These are phyloP conservation scores for Holacanthus passer DNA, from an alignment of 2,113 vertebrate species.

Conservation along the genomic window DNA sequence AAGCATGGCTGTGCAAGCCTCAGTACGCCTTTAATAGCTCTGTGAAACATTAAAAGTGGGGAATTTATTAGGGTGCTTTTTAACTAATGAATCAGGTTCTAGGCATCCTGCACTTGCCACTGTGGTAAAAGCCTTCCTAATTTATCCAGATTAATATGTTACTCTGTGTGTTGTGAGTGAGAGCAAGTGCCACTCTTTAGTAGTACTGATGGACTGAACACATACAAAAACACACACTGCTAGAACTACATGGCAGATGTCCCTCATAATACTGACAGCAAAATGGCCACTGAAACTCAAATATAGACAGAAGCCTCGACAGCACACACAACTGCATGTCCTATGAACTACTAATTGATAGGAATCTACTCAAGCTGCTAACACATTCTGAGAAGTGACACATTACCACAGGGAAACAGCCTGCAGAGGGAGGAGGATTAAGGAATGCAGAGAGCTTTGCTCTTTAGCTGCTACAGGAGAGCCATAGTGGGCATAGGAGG, in stretches of 20 bases:
- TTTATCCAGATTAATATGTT: slow-evolving; percentile 78
- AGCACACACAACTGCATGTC: not conserved
- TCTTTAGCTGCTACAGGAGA: slow-evolving; percentile 42
- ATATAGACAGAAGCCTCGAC: slow-evolving; percentile 16
- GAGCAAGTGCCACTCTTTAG: slow-evolving; percentile 37
- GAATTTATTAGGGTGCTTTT: slow-evolving; percentile 85
- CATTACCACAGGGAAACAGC: slow-evolving; percentile 22
- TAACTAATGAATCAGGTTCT: slow-evolving; percentile 82
- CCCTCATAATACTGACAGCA: not conserved
- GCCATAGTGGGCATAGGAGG: slow-evolving; percentile 20
- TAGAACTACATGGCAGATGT: not conserved
- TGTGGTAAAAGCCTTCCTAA: slow-evolving; percentile 82
- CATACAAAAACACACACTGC: slow-evolving; percentile 4
- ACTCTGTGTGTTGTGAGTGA: slow-evolving; percentile 42
- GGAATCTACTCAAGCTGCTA: slow-evolving; percentile 49
- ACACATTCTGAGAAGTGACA: slow-evolving; percentile 34
- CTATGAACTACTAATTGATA: slow-evolving; percentile 54
- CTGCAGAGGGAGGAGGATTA: slow-evolving; percentile 39
- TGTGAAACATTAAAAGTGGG: slow-evolving; percentile 81
- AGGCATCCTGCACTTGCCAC: slow-evolving; percentile 56
- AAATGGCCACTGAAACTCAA: slow-evolving; percentile 10
- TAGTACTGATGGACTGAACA: slow-evolving; percentile 19
- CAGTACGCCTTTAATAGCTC: slow-evolving; percentile 78
- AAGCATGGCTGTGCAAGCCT: slow-evolving; percentile 65
- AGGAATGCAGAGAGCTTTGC: slow-evolving; percentile 37